Evolutionary conservation across 2,888 invertebrate genomes (phyloP).

Genomic region (Drosophila affinis): DNA sequence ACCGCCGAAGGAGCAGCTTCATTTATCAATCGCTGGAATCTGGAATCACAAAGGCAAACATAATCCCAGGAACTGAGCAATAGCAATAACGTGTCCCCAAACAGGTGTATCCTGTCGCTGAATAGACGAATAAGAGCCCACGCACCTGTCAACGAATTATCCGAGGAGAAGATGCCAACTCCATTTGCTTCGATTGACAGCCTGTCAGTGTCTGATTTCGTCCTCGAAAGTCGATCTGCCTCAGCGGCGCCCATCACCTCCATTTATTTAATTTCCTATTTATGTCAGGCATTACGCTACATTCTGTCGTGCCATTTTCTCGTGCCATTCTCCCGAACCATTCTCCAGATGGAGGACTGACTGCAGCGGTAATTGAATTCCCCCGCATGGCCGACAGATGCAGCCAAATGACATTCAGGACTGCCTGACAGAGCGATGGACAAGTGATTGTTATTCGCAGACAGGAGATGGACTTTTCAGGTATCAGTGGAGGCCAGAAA

Average conservation of each 20-base stretch:
- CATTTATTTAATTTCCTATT: slow-evolving; percentile 66
- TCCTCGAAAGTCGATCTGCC: slow-evolving; percentile 1
- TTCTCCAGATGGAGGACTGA: slow-evolving; percentile 13
- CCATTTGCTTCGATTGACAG: slow-evolving; percentile 24
- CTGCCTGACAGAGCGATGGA: neutral
- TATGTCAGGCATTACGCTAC: slow-evolving; percentile 16
- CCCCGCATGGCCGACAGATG: slow-evolving; percentile 5
- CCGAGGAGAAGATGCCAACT: neutral
- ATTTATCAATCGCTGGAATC: slow-evolving; percentile 38
- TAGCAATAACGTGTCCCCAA: slow-evolving; percentile 6
- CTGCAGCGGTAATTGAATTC: slow-evolving; percentile 42
- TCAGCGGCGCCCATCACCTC: slow-evolving; percentile 17
- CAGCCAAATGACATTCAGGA: slow-evolving; percentile 7
- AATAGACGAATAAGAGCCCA: slow-evolving; percentile 4
- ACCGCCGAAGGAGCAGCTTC: slow-evolving; percentile 25
- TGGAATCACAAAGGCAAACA: neutral
- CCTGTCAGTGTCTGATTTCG: slow-evolving; percentile 5
- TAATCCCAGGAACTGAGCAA: slow-evolving; percentile 20
- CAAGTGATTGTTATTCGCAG: slow-evolving; percentile 5
- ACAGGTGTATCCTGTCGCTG: slow-evolving; percentile 33
- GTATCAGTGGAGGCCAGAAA: neutral
- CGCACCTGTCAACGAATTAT: slow-evolving; percentile 1
- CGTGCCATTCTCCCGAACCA: neutral
- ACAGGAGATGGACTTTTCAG: neutral
- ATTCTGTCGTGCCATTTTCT: neutral